Evolutionary conservation across 2,113 vertebrate genomes (phyloP).

Genomic region (Daboia siamensis): DNA sequence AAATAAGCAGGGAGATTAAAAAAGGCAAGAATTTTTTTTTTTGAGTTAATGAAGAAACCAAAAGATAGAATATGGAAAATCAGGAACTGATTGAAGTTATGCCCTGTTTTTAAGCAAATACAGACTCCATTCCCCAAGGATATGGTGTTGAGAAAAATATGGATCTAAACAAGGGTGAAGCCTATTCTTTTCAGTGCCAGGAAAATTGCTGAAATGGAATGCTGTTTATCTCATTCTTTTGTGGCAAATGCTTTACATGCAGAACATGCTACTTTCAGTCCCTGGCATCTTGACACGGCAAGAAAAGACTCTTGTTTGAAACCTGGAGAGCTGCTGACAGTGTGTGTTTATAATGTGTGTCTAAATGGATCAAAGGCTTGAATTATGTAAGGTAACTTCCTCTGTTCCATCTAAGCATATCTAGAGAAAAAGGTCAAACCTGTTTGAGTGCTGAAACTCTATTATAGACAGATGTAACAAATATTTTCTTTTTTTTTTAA

Average conservation of each 20-base stretch:
- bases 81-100: background rate
- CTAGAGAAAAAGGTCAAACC: background rate
- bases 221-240: background rate
- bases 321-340: background rate
- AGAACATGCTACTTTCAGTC: background rate
- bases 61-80: conserved; percentile 9
- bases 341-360: background rate
- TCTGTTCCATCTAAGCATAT: background rate
- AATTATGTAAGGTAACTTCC: background rate
- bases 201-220: background rate
- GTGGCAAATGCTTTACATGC: background rate
- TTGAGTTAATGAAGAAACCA: conserved; percentile 3
- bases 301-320: background rate
- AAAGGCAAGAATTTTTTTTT: background rate
- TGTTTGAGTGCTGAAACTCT: background rate
- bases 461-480: background rate
- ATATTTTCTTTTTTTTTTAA: conserved; percentile 26
- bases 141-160: background rate
- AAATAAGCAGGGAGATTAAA: background rate
- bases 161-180: background rate
- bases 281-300: background rate
- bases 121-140: background rate
- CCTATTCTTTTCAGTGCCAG: background rate
- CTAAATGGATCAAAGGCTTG: background rate
- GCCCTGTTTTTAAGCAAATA: background rate